Conservation (phyloP, 2,113 vertebrate species). For the Marmota flaviventris region DNA sequence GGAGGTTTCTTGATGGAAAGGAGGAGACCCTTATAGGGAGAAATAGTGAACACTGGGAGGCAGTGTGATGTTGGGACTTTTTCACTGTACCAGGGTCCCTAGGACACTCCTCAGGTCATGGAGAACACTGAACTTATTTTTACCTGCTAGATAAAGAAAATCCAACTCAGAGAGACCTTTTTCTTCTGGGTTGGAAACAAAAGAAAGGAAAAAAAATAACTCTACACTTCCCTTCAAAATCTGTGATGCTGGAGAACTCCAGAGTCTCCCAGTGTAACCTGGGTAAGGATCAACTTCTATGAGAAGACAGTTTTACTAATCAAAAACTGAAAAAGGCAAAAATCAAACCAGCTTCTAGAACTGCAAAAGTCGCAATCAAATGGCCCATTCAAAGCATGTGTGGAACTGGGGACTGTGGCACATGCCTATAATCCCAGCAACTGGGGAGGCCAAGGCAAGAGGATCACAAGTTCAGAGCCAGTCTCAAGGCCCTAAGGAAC, state of each 20-base stretch:
- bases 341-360: neutral
- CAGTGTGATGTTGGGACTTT: neutral
- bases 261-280: neutral
- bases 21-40: neutral
- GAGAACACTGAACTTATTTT: neutral
- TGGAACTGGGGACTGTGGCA: neutral
- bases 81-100: neutral
- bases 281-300: neutral
- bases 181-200: neutral
- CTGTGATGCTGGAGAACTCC: neutral
- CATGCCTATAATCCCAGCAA: no score
- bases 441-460: no score
- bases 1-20: neutral
- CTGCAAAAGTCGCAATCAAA: neutral
- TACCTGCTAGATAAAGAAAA: neutral
- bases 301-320: neutral
- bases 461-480: no score
- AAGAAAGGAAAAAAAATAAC: neutral
- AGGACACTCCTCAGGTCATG: neutral
- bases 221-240: neutral
- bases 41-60: neutral
- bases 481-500: no score
- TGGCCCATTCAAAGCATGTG: neutral
- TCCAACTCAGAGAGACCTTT: neutral
- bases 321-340: neutral